Base-by-base conservation (phyloP, 1,140 invertebrate species). In the Achatina immaculata region DNA sequence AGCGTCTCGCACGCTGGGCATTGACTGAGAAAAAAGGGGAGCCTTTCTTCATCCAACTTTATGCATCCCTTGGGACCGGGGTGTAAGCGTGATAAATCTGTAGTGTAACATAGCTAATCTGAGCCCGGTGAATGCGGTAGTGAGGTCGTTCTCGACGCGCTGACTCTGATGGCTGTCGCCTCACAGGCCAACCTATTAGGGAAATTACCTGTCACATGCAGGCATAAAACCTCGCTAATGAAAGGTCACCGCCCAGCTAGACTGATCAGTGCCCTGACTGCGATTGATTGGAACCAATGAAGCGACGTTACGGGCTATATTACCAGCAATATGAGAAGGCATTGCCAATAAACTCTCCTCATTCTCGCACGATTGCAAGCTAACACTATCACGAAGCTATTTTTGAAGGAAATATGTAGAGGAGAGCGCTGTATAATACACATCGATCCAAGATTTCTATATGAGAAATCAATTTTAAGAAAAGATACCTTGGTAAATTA, bases 31-130 rank as follows among this genome's bases (percentile, higher is more conserved):
- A 42, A 42, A 69, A 43, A 21, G n/a, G 68, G 68, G 24, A 42
- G 36, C 68, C 9, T 69, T 69, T 69, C 68, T 42, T 43, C 2
- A 43, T 1, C 3, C 42, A 51, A 73, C 42, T 73, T 73, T 73
- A 73, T 73, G 71, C 71, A 73, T 73, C 71, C 43, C 71, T 51
- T 14, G 71, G 43, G 71, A 21, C 19, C 42, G 6, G 28, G 71
- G 71, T 73, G 42, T 48, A 51, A 51, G 43, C 71, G 71, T 73
- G 71, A 73, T 73, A 73, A 73, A 73, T 73, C 71, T 73, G 71
- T 73, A 73, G 71, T 73, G 71, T 45, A 51, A 51, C 28, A 51
- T 42, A 73, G 71, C 71, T 73, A 73, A 73, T 73, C 71, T 45
- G 28, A 48, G 71, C 71, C 14, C 40, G 42, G 40, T 48, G 43